phyloP scores from a whole-genome alignment of 2,888 invertebrate genomes.

The Helleia helle region DNA sequence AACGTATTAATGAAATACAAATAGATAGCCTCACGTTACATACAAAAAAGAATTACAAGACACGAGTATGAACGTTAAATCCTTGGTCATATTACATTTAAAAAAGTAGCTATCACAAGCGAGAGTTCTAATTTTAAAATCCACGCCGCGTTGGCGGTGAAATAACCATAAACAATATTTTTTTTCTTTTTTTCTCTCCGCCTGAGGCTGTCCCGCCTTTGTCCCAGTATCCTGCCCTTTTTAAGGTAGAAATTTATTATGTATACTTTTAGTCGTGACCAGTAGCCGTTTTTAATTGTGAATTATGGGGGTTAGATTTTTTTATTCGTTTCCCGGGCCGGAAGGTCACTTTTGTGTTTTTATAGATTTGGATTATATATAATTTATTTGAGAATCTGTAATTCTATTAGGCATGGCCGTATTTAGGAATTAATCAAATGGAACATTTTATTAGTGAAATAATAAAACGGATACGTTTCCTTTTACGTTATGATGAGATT shows the following conservation, averaged over 20 bases:
- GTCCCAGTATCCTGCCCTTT: constrained; percentile 67
- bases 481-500: constrained; percentile 11
- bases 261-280: constrained; percentile 68
- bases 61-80: constrained; percentile 11
- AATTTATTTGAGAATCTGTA: constrained; percentile 33
- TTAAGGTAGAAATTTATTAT: constrained; percentile 71
- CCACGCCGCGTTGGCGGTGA: constrained; percentile 60
- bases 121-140: constrained; percentile 58
- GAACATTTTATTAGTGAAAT: constrained; percentile 42
- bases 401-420: constrained; percentile 47
- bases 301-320: constrained; percentile 58
- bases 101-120: constrained; percentile 21
- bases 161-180: constrained; percentile 63
- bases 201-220: constrained; percentile 51
- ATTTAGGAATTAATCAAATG: constrained; percentile 47
- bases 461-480: constrained; percentile 53
- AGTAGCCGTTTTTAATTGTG: constrained; percentile 72
- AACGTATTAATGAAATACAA: no score
- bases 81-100: constrained; percentile 16
- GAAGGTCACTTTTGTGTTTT: constrained; percentile 63
- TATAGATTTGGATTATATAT: constrained; percentile 49
- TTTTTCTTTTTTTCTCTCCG: constrained; percentile 50
- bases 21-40: constrained; percentile 5
- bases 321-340: constrained; percentile 50
- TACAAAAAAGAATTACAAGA: constrained; percentile 4